These are phyloP conservation scores for Drosophila navojoa DNA, from an alignment of 1,140 invertebrate species.

Conservation along the genomic window DNA sequence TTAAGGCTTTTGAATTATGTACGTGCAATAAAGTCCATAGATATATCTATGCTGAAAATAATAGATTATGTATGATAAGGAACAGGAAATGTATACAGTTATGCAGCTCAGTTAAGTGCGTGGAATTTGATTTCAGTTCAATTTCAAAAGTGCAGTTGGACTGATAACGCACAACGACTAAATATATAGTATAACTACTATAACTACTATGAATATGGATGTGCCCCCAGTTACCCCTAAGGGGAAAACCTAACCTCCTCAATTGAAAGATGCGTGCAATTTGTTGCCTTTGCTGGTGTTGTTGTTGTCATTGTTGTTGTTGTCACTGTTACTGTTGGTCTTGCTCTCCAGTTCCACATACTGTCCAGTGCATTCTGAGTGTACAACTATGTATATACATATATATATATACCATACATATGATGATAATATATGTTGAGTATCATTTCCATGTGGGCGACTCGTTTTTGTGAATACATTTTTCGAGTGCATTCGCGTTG, in stretches of 20 bases:
- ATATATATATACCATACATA: not conserved
- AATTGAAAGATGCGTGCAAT: conserved; percentile 49
- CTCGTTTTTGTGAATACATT: conserved; percentile 29
- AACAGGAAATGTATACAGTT: no score
- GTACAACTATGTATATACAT: not conserved
- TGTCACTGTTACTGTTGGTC: not conserved
- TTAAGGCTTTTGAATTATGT: no score
- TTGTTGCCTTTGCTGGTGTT: conserved; percentile 34
- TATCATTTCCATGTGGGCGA: conserved; percentile 21
- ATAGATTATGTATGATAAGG: no score
- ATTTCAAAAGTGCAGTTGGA: no score
- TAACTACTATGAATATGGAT: no score
- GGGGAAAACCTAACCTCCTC: not conserved
- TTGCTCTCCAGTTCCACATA: not conserved
- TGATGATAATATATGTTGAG: not conserved
- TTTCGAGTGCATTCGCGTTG: conserved; percentile 48
- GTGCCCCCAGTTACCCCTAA: conserved; percentile 5
- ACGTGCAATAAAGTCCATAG: no score
- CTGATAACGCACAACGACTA: no score
- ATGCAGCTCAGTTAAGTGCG: no score
- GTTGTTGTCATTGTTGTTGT: not conserved
- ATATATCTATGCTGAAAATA: no score
- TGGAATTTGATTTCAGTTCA: no score
- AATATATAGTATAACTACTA: no score
- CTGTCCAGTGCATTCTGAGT: conserved; percentile 16